Base-by-base conservation (phyloP, 2,888 invertebrate genomes). In the Ectemnius lituratus region DNA sequence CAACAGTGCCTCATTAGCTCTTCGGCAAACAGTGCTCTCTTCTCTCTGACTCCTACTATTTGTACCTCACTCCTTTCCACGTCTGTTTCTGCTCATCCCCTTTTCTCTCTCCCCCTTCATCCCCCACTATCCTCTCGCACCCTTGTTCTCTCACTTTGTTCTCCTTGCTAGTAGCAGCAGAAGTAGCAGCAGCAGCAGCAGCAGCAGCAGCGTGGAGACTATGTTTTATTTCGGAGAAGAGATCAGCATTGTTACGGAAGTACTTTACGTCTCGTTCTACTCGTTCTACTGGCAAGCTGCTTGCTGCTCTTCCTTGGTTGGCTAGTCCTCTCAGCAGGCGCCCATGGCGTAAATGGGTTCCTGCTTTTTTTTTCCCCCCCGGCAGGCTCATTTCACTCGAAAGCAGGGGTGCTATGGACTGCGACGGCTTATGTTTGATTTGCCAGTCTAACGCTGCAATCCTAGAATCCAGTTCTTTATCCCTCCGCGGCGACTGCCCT, bases 231-330 rank as follows among this genome's bases (percentile, higher is more conserved):
- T 81, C 77, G 70, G 77, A 84, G 82, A 75, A 79, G 84, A 86
- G 86, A 87, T 88, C 88, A 86, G 84, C 86, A 87, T 88, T 87
- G 86, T 88, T 86, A 85, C 85, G 85, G 83, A 88, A 88, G 87
- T 87, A 84, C 84, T 87, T 85, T 83, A 84, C 84, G 83, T 85
- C 80, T 83, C 80, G 78, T 81, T 61, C 37, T 67, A 13, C 60
- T 47, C 80, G 78, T 81, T 61, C 37, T 67, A 13, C 60, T 56
- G 37, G 37, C 37, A 37, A 37, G 37, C 37, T 37, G 37, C 37
- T 37, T 11, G 37, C 37, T 27, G 20, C 20, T 37, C 65, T 59
- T 46, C 60, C 49, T 70, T 11, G 73, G 65, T 70, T 11, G 73
- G 65, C 49, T 23, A 20, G 14, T 45, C 62, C 60, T 27, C 62